Conservation (phyloP, 2,113 vertebrate species). For the Macquaria ambigua region DNA sequence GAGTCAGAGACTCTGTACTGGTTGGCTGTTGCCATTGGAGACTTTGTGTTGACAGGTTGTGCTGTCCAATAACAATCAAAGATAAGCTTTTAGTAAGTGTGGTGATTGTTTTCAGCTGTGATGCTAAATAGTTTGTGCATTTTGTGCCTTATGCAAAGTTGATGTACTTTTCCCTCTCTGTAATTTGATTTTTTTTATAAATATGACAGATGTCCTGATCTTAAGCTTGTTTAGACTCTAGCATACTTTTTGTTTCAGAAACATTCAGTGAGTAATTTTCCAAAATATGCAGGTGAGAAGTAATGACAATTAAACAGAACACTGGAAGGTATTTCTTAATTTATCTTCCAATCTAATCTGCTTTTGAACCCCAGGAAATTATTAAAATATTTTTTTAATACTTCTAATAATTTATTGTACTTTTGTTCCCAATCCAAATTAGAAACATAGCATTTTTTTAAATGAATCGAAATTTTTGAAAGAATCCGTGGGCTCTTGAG, state of each 20-base stretch:
- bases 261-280: not conserved
- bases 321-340: not conserved
- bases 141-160: constrained; percentile 1
- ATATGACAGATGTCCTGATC: not conserved
- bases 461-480: not conserved
- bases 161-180: not conserved
- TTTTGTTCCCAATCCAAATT: not conserved
- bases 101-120: constrained; percentile 35
- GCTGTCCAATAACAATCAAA: constrained; percentile 4
- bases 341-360: not conserved
- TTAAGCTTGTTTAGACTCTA: not conserved
- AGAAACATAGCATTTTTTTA: not conserved
- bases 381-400: not conserved
- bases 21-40: constrained; percentile 14
- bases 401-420: not conserved
- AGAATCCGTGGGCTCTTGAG: not conserved
- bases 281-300: not conserved
- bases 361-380: not conserved
- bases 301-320: not conserved
- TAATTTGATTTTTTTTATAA: not conserved
- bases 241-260: not conserved
- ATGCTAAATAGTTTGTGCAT: not conserved
- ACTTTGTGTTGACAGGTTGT: constrained; percentile 14
- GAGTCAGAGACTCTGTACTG: constrained; percentile 12
- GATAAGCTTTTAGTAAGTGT: constrained; percentile 10